Evolutionary conservation across 2,797 vertebrate genomes (phyloP), one percentile per base, ranked within the genome.

Genomic region (Schizopygopsis pylzovi): DNA sequence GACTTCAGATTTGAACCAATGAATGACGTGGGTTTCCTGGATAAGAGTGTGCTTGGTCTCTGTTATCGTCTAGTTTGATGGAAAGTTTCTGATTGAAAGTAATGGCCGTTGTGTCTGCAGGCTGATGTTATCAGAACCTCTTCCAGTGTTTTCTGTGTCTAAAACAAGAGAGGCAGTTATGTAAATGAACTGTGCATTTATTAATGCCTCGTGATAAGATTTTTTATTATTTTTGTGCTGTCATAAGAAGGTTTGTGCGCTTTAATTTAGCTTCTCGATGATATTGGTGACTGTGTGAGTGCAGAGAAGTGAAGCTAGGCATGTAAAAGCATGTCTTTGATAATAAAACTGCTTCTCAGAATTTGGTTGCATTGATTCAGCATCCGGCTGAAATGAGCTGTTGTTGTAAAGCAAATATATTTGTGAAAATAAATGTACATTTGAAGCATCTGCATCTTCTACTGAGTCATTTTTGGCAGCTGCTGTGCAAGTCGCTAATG

Each of bases 341-440:
- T 41, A 73, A 43, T 72, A 72, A 75, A 63, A 18, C 41, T 10
- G 41, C 39, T 61, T 45, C 25, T 61, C 41, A 3, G 2, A 47
- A 47, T 61, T 22, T 73, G 25, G 25, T 63, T 63, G 2, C 70
- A 73, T 61, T 61, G 45, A 13, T 3, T 33, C 33, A 33, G 11
- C 18, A 0, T 72, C 39, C 52, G 59, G 59, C 33, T 67, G 28
- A 77, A 78, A 78, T 78, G 0, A 78, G 18, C 33, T 84, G 33
- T 67, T 65, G 54, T 37, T 39, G 49, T 79, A 45, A 54, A 54
- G 45, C 67, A 11, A 43, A 43, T 78, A 49, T 56, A 9, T 84
- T 84, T 79, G 63, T 84, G 47, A 54, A 84, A 84, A 56, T 84
- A 79, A 84, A 84, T 70, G 2, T 52, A 39, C 20, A 37, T 76